Base-by-base conservation (phyloP, 2,888 invertebrate species). In the Nematopogon swammerdamellus region DNA sequence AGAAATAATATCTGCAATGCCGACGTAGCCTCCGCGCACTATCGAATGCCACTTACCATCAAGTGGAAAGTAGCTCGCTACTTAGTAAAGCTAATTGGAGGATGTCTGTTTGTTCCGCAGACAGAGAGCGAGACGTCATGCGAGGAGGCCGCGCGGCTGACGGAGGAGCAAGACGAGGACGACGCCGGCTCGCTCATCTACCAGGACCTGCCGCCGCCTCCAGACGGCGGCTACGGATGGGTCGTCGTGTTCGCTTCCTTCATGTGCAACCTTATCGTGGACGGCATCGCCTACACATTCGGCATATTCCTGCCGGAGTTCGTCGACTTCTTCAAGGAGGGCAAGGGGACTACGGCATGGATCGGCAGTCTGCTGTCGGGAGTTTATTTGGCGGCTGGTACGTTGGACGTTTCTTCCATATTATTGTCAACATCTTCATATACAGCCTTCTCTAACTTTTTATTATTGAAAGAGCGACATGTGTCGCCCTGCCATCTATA, bases 251-350 rank as follows among this genome's bases (percentile, higher is more conserved):
- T 94, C 62, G 95, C 96, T 49, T 95, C 96, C 45, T 97, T 99
- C 74, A 88, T 97, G 87, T 95, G 95, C 76, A 97, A 98, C 84
- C 86, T 98, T 82, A 92, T 98, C 59, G 96, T 99, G 51, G 98
- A 99, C 71, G 99, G 95, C 59, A 95, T 99, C 55, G 94, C 96
- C n/a, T 98, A 97, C 74, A 95, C 97, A 6, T 99, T 98, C 71
- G 97, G 98, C 49, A 91, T 97, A 63, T 94, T 95, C 79, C 83
- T 95, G 46, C 83, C 85, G 20, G 87, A 91, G 62, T 88, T 95
- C 61, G 91, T 91, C 53, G 77, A 72, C 2, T 87, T 87, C 65
- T 99, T 94, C 67, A 87, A 87, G 19, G 91, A 91, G 64, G 91
- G 92, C 49, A 91, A 91, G 62, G 92, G 92, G 50, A 92, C 87